Base-by-base conservation (phyloP, 2,888 invertebrate genomes). In the Masnerella sp. region DNA sequence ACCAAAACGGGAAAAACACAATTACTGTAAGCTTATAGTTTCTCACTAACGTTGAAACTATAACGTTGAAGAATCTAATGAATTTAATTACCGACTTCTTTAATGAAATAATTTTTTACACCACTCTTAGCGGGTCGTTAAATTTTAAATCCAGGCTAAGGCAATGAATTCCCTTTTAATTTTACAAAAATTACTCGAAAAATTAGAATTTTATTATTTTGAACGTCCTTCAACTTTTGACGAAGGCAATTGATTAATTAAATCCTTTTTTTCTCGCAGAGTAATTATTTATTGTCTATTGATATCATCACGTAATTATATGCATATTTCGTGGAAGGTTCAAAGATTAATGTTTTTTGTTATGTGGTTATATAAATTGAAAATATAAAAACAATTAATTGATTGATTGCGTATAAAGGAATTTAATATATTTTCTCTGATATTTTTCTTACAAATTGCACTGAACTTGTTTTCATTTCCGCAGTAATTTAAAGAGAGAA, bases 271-370 rank as follows among this genome's bases (percentile, higher is more conserved):
- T 47, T 20, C 18, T 30, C 25, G 17, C 17, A 9, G 14, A 17
- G 34, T 30, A 56, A 65, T 56, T 49, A 67, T 49, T 49, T 34
- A 45, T 56, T 49, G 58, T 49, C 40, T 34, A 45, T 42, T 58
- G 51, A 67, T 49, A 32, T 47, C 42, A 56, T 56, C 42, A 15
- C 11, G 30, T 45, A 45, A 54, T 54, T 40, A 30, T 40, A 47
- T 58, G 49, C 58, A 67, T 67, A 58, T 58, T 64, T 65, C 15
- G 67, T 51, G 18, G 34, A 49, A 58, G 49, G 58, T 67, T 32
- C 67, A 58, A 49, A 67, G 67, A 25, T 22, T 67, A 43, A 34
- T 36, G 15, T 34, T 30, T 28, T 51, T 30, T 40, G 40, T 34
- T 47, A 18, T 12, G 15, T 64, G 17, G 36, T 64, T 64, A 28